Evolutionary conservation across 2,797 vertebrate genomes (phyloP).

Genomic region (Aselliscus stoliczkanus): DNA sequence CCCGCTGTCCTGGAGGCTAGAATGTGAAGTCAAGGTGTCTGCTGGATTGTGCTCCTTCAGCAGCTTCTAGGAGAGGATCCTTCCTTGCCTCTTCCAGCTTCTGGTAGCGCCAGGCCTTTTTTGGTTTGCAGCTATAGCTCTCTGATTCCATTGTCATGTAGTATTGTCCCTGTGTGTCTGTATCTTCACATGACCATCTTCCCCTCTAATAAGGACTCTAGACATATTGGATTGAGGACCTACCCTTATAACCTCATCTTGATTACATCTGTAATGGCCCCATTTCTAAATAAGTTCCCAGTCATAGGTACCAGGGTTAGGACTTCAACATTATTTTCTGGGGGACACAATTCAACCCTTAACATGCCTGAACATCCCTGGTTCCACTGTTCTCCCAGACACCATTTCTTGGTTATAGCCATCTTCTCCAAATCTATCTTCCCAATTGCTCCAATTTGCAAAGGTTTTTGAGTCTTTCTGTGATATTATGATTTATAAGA

Average conservation of each 20-base stretch:
- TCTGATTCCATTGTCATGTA: not conserved
- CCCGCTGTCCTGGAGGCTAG: not conserved
- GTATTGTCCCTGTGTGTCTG: not conserved
- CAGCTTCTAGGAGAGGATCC: not conserved
- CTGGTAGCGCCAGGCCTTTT: not conserved
- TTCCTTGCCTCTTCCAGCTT: not conserved
- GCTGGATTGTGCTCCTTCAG: not conserved
- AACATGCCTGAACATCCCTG: not conserved
- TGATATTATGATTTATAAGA: not conserved
- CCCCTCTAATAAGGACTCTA: not conserved
- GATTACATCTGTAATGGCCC: not conserved
- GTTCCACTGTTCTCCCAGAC: constrained; percentile 27
- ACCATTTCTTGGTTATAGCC: constrained; percentile 12
- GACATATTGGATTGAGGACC: not conserved
- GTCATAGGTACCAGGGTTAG: not conserved
- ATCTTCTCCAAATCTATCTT: constrained; percentile 29
- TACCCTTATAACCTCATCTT: not conserved
- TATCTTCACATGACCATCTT: not conserved
- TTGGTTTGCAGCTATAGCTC: not conserved
- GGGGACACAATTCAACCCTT: not conserved
- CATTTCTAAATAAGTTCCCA: not conserved
- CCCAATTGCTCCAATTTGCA: constrained; percentile 27
- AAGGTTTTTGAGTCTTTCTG: constrained; percentile 27
- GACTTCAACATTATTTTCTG: not conserved
- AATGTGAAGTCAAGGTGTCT: not conserved